Evolutionary conservation across 2,888 invertebrate species (phyloP).

Genomic region (Drosophila colorata): DNA sequence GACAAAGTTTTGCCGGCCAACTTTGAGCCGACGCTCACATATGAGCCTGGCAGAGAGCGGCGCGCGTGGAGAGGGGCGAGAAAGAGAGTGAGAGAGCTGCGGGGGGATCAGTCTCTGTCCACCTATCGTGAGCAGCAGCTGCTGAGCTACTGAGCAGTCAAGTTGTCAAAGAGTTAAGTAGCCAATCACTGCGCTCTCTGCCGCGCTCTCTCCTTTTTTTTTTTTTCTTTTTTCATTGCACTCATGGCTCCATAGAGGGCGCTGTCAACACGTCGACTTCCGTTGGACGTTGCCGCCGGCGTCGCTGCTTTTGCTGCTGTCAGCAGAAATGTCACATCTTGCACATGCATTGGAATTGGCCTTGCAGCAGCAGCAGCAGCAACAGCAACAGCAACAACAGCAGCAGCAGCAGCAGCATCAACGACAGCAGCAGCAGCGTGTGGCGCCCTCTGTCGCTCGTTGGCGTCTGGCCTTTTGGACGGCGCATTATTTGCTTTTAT

Average conservation of each 20-base stretch:
- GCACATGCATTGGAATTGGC: slow-evolving; percentile 72
- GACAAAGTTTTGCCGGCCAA: slow-evolving; percentile 71
- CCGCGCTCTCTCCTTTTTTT: slow-evolving; percentile 17
- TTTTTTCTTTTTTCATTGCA: slow-evolving; percentile 24
- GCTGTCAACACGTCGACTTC: slow-evolving; percentile 80
- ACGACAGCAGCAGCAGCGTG: slow-evolving; percentile 10
- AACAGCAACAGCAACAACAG: slow-evolving; percentile 1
- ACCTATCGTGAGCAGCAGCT: slow-evolving; percentile 36
- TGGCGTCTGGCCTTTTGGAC: slow-evolving; percentile 39
- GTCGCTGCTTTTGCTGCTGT: slow-evolving; percentile 65
- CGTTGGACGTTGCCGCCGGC: slow-evolving; percentile 52
- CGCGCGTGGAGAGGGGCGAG: too few relatives aligned
- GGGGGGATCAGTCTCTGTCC: slow-evolving; percentile 9
- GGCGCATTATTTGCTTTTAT: slow-evolving; percentile 76
- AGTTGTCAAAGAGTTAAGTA: slow-evolving; percentile 81
- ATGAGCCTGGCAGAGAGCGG: slow-evolving; percentile 22
- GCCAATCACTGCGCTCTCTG: slow-evolving; percentile 68
- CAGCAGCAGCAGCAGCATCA: slow-evolving; percentile 6
- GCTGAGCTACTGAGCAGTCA: slow-evolving; percentile 44
- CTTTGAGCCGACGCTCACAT: slow-evolving; percentile 44
- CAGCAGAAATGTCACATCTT: slow-evolving; percentile 78
- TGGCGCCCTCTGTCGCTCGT: slow-evolving; percentile 52
- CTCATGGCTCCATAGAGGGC: slow-evolving; percentile 66
- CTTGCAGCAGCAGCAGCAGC: slow-evolving; percentile 11
- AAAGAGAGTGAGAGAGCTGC: background rate